phyloP scores from a whole-genome alignment of 2,888 invertebrate species.

The Drosophila tripunctata region DNA sequence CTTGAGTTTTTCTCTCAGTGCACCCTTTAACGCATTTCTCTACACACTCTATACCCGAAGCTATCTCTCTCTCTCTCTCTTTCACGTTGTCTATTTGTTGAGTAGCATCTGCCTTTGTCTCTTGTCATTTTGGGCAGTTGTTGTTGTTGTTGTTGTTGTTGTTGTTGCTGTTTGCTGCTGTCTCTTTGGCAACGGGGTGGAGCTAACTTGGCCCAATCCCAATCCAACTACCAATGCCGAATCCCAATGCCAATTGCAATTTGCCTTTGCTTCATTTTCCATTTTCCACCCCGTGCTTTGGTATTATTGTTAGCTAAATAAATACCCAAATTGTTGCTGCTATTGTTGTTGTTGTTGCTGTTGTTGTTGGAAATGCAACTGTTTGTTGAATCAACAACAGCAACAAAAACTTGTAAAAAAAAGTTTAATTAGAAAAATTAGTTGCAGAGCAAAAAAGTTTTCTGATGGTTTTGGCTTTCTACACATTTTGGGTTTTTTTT shows the following conservation, averaged over 20 bases:
- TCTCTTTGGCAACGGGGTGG: constrained; percentile 59
- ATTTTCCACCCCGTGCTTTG: constrained; percentile 55
- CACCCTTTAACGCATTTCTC: not conserved
- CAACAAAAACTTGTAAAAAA: constrained; percentile 31
- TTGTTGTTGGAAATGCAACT: constrained; percentile 22
- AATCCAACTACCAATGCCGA: constrained; percentile 22
- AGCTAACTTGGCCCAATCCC: constrained; percentile 44
- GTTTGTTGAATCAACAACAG: constrained; percentile 23
- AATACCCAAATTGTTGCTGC: constrained; percentile 48
- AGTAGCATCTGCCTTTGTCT: constrained; percentile 29
- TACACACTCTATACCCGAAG: not conserved
- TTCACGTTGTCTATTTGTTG: not conserved
- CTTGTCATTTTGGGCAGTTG: constrained; percentile 48
- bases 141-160: no score
- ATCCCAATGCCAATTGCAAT: constrained; percentile 20
- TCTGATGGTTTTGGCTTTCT: constrained; percentile 1
- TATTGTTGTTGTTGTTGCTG: constrained; percentile 12
- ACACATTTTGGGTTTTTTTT: constrained; percentile 4
- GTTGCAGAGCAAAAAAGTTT: constrained; percentile 23
- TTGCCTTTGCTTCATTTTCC: no score
- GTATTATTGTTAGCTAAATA: constrained; percentile 64
- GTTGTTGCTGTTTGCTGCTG: constrained; percentile 37
- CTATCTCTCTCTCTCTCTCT: not conserved
- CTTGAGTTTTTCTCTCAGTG: not conserved
- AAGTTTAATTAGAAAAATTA: constrained; percentile 74